These are phyloP conservation scores for Aethes cnicana DNA, from an alignment of 2,888 invertebrate species.

Conservation along the genomic window DNA sequence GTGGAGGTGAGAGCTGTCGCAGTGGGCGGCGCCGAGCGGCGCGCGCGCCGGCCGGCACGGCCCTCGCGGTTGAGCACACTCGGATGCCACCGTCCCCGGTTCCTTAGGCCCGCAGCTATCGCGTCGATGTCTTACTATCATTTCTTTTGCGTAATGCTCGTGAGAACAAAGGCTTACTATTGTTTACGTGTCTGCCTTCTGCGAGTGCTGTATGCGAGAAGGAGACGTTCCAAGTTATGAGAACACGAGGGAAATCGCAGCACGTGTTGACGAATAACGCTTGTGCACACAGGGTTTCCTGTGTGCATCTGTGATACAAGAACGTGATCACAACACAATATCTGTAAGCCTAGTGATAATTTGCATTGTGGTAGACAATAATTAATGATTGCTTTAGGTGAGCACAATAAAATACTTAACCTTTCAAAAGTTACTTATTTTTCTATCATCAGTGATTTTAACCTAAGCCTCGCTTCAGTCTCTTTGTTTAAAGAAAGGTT, in stretches of 20 bases:
- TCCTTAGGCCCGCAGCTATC: conserved; percentile 73
- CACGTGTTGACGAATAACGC: conserved; percentile 73
- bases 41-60: conserved; percentile 63
- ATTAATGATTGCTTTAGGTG: conserved; percentile 67
- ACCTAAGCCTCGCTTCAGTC: conserved; percentile 25
- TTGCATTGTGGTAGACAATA: conserved; percentile 69
- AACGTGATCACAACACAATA: conserved; percentile 78
- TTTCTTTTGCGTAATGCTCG: conserved; percentile 80
- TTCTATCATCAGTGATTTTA: conserved; percentile 59
- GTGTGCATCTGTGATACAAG: conserved; percentile 78
- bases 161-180: conserved; percentile 83
- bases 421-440: conserved; percentile 51
- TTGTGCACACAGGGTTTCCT: conserved; percentile 75
- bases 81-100: conserved; percentile 74
- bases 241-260: conserved; percentile 73
- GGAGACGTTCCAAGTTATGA: conserved; percentile 85
- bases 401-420: conserved; percentile 53
- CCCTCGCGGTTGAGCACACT: conserved; percentile 65
- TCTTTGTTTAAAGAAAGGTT: conserved; percentile 22
- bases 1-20: conserved; percentile 39
- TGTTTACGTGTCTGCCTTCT: conserved; percentile 85
- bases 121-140: conserved; percentile 76
- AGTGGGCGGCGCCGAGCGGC: conserved; percentile 49
- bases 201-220: conserved; percentile 92
- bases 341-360: conserved; percentile 74